Evolutionary conservation across 2,113 vertebrate species (phyloP).

Genomic region (Heterochromis multidens): DNA sequence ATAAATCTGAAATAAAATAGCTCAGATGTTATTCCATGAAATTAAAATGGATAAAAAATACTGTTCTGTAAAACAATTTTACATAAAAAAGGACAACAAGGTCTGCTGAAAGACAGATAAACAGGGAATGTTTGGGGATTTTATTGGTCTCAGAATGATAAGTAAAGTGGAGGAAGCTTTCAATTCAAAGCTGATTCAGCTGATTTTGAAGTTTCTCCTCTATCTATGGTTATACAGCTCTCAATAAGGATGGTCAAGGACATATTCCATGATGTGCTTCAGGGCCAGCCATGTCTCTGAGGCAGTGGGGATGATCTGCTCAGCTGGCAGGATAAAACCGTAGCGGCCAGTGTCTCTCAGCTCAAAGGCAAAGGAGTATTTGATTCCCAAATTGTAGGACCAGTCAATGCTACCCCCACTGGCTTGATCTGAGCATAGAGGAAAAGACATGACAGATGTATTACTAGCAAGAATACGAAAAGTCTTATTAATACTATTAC

Average conservation of each 20-base stretch:
- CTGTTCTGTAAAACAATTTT: neutral
- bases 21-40: neutral
- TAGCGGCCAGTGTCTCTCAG: slow-evolving; percentile 84
- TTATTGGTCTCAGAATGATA: slow-evolving; percentile 24
- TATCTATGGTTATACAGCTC: neutral
- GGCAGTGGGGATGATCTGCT: slow-evolving; percentile 86
- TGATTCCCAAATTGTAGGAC: slow-evolving; percentile 82
- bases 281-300: slow-evolving; percentile 85
- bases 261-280: slow-evolving; percentile 78
- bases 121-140: neutral
- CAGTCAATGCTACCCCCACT: slow-evolving; percentile 85
- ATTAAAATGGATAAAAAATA: neutral
- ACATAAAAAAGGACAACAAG: neutral
- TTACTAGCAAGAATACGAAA: neutral
- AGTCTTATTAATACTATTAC: neutral
- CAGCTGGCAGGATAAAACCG: slow-evolving; percentile 85
- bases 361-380: slow-evolving; percentile 86
- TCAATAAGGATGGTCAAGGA: slow-evolving; percentile 78
- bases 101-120: neutral
- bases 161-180: neutral
- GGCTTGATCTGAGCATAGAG: slow-evolving; percentile 74
- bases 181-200: neutral
- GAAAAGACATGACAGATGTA: neutral
- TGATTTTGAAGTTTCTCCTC: neutral
- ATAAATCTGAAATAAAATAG: neutral